Base-by-base conservation (phyloP, 2,888 invertebrate species). In the Sympetrum striolatum region DNA sequence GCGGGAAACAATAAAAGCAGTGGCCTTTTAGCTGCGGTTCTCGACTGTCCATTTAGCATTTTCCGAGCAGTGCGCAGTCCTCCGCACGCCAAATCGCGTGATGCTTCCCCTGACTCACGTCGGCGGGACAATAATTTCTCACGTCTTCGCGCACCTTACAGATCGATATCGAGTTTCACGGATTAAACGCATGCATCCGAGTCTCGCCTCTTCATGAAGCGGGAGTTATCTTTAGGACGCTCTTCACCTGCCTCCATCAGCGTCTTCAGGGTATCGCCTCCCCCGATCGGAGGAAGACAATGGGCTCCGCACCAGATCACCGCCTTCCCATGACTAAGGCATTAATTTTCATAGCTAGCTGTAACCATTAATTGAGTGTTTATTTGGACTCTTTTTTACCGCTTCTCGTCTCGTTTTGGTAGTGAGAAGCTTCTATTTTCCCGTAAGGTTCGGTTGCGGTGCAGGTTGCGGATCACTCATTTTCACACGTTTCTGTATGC, bases 351-450 rank as follows among this genome's bases (percentile, higher is more conserved):
- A 35, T 82, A 58, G 58, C 53, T 82, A 58, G 58, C 82, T 58
- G 58, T 58, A 82, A 81, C n/a, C 81, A 25, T 81, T 81, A 81
- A 82, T 82, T 82, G 82, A 48, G 58, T n/a, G 25, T 35, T 82
- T 82, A 18, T 81, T 81, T 81, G 14, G n/a, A 22, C 5, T 44
- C n/a, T 48, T 81, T 81, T 53, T 58, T 58, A 73, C 73, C 73
- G 73, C 73, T 73, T 31, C 6, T 2, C 73, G 25, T 53, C 53
- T 53, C 53, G 53, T 53, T 53, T 53, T 53, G 53, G 53, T 53
- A 18, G 53, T 53, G 53, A 53, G 53, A 53, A 53, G 53, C 18
- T 18, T 53, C 53, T 18, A 53, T 53, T 53, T 18, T 18, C 53
- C 15, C 15, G 18, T 53, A 53, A 53, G 53, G 53, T 18, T 53